Evolutionary conservation across 2,797 vertebrate species (phyloP), one percentile per base, ranked within the genome.

Genomic region (Pelochelys cantorii): DNA sequence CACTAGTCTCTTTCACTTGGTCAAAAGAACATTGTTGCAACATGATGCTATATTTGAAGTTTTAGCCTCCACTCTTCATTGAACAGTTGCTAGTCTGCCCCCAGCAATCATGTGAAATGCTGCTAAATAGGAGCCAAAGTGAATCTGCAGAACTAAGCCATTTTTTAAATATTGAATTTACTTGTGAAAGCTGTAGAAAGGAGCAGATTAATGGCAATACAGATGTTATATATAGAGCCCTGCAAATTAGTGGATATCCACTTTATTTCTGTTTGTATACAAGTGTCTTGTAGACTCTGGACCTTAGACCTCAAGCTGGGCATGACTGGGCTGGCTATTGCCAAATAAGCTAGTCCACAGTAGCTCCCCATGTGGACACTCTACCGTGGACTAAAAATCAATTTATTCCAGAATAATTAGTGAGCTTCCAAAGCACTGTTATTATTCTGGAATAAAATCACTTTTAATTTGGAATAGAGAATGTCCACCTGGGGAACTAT

Each of bases 101-200:
- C 79, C 85, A 56, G 86, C 54, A 90, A 82, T 92, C 48, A 53
- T 93, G 65, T 71, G 68, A 81, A 25, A 37, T 84, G 34, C 80
- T 89, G 86, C 93, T 71, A 87, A 89, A 84, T 90, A 84, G 11
- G 13, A 93, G 65, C 29, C 60, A 81, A 87, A 94, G 48, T 53
- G 22, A 94, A 88, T 85, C 74, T 95, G 59, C 79, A 93, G 81
- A 95, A 92, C 25, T 59, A 87, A 93, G 77, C 4, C 2, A 7
- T n/a, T 89, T 83, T 84, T 8, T 62, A 74, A 37, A 81, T 93
- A 83, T 75, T 89, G 77, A 81, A 86, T 93, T 48, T 94, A 85
- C 56, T 84, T 95, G 83, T n/a, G 79, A 89, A 48, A 92, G 88
- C 34, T 91, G 62, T 81, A 93, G 90, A 93, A 89, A 79, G 85